Evolutionary conservation across 2,888 invertebrate genomes (phyloP).

Genomic region (Apotomis capreana): DNA sequence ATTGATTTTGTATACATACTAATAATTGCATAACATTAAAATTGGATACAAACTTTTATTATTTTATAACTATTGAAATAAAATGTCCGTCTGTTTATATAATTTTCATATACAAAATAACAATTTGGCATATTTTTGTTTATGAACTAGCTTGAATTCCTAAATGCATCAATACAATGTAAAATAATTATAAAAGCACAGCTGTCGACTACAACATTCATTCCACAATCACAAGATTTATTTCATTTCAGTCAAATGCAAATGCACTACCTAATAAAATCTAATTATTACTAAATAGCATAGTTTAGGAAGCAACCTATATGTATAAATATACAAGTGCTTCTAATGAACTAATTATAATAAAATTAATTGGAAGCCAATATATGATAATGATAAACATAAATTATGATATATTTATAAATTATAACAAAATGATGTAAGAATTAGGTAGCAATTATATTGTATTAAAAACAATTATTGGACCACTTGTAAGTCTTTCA

Average conservation of each 20-base stretch:
- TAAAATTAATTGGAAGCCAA: conserved; percentile 68
- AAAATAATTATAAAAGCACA: conserved; percentile 69
- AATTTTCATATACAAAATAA: conserved; percentile 73
- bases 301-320: conserved; percentile 77
- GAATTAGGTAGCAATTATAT: conserved; percentile 48
- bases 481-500: conserved; percentile 78
- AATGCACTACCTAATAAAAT: conserved; percentile 65
- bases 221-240: conserved; percentile 75
- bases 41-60: conserved; percentile 32
- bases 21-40: conserved; percentile 61
- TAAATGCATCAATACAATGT: conserved; percentile 77
- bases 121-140: conserved; percentile 75
- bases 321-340: conserved; percentile 64
- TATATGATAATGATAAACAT: conserved; percentile 45
- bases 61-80: conserved; percentile 48
- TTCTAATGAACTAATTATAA: conserved; percentile 61
- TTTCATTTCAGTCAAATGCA: conserved; percentile 76
- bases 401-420: conserved; percentile 46
- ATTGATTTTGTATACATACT: conserved; percentile 39
- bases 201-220: conserved; percentile 73
- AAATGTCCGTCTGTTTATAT: conserved; percentile 53
- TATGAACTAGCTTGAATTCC: conserved; percentile 71
- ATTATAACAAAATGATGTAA: conserved; percentile 45
- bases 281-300: conserved; percentile 70
- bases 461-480: conserved; percentile 66